Evolutionary conservation across 1,140 invertebrate species (phyloP).

Genomic region (Berghia stephanieae): DNA sequence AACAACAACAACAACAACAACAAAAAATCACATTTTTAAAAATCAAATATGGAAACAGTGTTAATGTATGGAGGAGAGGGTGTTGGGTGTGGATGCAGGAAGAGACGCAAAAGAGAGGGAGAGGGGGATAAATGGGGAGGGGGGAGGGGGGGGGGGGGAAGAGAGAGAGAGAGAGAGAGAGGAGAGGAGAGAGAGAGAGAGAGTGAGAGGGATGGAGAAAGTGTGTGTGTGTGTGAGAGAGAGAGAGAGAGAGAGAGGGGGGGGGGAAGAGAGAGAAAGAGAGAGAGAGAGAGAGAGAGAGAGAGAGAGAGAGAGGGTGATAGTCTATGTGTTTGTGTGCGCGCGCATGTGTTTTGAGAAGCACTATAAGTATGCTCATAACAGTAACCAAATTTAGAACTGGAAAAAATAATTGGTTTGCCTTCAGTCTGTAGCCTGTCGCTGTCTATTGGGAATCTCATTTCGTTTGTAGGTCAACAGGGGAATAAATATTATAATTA

Average conservation of each 20-base stretch:
- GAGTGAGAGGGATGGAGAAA: not conserved
- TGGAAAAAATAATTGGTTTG: not conserved
- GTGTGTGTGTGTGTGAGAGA: not conserved
- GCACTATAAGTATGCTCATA: not conserved
- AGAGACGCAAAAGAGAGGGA: constrained; percentile 6
- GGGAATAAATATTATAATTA: too few species aligned
- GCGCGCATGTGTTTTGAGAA: not conserved
- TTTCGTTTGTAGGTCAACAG: not conserved
- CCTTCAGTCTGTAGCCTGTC: not conserved
- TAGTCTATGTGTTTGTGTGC: not conserved
- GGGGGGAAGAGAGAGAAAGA: not conserved
- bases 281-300: not conserved
- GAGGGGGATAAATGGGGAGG: not conserved
- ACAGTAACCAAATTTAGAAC: not conserved
- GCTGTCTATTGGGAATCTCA: not conserved
- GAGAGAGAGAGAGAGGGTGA: constrained; percentile 17
- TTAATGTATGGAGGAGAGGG: too few species aligned
- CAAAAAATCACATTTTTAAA: too few species aligned
- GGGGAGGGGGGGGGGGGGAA: not conserved
- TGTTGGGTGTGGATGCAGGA: not conserved
- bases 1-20: too few species aligned
- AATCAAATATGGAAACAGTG: too few species aligned
- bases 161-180: not conserved
- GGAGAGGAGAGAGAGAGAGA: not conserved
- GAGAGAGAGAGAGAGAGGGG: not conserved